Percentiles rank a stretch among this genome's conserved stretches.
These are phyloP conservation scores for Shargacucullia verbasci DNA, from an alignment of 2,888 invertebrate genomes.

Conservation along the genomic window DNA sequence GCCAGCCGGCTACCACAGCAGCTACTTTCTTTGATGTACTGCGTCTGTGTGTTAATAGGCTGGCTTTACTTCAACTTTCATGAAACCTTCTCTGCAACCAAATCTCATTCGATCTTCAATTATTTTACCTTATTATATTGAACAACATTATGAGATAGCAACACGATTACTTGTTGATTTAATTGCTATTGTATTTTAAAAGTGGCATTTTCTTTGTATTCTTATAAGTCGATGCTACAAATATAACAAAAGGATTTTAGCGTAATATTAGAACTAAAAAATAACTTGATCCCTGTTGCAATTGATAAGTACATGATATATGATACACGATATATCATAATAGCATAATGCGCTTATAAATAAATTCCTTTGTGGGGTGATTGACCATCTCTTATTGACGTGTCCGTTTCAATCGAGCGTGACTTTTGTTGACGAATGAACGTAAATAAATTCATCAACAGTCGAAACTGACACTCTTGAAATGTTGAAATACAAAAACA, in stretches of 20 bases:
- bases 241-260: neutral
- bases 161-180: no score
- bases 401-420: neutral
- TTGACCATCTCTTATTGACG: conserved; percentile 5
- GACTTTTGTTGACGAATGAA: conserved; percentile 16
- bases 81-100: neutral
- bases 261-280: neutral
- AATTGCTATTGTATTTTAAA: no score
- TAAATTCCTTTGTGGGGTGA: conserved; percentile 12
- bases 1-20: neutral
- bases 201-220: no score
- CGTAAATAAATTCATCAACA: conserved; percentile 4
- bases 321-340: no score
- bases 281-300: neutral
- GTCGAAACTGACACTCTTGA: conserved; percentile 1
- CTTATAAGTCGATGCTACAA: no score
- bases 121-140: no score
- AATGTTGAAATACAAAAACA: neutral
- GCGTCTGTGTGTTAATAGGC: conserved; percentile 12
- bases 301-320: no score
- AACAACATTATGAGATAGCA: no score
- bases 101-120: no score
- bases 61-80: neutral
- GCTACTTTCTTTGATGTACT: conserved; percentile 28
- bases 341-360: no score